Percentiles rank a stretch among this genome's conserved stretches.
Evolutionary conservation across 2,888 invertebrate genomes (phyloP).

Genomic region (Drosophila rellima): DNA sequence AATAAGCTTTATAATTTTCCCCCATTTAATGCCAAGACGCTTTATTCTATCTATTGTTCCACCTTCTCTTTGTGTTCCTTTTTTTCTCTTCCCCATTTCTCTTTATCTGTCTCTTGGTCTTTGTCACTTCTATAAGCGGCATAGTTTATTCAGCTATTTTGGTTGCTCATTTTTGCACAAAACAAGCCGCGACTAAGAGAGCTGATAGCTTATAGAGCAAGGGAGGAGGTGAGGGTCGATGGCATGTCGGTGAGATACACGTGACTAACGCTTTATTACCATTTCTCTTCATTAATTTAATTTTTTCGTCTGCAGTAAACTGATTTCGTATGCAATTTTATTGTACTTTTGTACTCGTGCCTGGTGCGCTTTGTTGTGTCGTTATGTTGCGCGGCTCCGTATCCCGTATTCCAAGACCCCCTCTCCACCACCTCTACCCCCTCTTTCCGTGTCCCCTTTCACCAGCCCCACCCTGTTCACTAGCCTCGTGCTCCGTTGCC

Average conservation of each 20-base stretch:
- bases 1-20: neutral
- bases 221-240: constrained; percentile 1
- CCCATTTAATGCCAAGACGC: neutral
- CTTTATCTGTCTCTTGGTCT: constrained; percentile 10
- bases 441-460: neutral
- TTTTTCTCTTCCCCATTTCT: neutral
- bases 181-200: neutral
- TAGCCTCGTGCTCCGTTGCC: neutral
- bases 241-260: constrained; percentile 62
- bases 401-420: neutral
- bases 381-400: constrained; percentile 53
- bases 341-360: constrained; percentile 82
- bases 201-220: too few species aligned
- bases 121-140: constrained; percentile 24
- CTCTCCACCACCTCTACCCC: too few species aligned
- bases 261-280: constrained; percentile 82
- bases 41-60: neutral
- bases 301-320: constrained; percentile 81
- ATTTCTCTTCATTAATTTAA: constrained; percentile 81
- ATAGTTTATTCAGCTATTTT: constrained; percentile 46
- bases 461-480: neutral
- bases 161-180: constrained; percentile 33
- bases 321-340: constrained; percentile 82
- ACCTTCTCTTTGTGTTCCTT: neutral
- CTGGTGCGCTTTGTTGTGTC: constrained; percentile 80